Evolutionary conservation across 2,888 invertebrate genomes (phyloP), one percentile per base, ranked within the genome.

Genomic region (Barypeithes pellucidus): DNA sequence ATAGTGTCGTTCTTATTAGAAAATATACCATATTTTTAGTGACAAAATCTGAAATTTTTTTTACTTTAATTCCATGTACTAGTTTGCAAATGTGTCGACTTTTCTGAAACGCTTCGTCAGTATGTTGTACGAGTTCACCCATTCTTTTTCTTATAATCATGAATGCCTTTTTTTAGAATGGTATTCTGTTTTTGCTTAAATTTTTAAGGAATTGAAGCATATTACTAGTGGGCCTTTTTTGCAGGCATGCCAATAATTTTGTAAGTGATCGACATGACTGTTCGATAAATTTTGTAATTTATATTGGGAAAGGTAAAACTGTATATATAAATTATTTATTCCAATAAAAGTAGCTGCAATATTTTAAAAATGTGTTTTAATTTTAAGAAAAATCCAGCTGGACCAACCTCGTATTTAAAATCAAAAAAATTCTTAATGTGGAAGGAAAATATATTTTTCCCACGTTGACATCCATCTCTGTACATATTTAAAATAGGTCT

Each of bases 261-360:
- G 16, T 71, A 73, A 76, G 75, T 72, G 72, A 77, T 73, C 47
- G 59, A 72, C 66, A 66, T 69, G 62, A 74, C 41, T 45, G 45
- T 29, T 60, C 60, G 50, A 74, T 52, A 67, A 61, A 54, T 54
- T 57, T 39, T 41, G 65, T 73, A 75, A 77, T 79, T 78, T 79
- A 66, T 79, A 78, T 75, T 78, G 80, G 81, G 79, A 77, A 76
- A 78, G 78, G 81, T 78, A 76, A 78, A 60, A 72, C 67, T 78
- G 77, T 82, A 79, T 79, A 79, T 76, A 81, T 81, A 81, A 81
- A 81, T 81, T 82, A 82, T 82, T 82, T 81, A 80, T 81, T 81
- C 80, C 78, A 80, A 75, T 78, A 79, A 79, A 70, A 67, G 36
- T 77, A 74, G 76, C 73, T 77, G 77, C 77, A 76, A 76, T 77